phyloP scores from a whole-genome alignment of 2,113 vertebrate genomes.

The Nothoprocta pentlandii region DNA sequence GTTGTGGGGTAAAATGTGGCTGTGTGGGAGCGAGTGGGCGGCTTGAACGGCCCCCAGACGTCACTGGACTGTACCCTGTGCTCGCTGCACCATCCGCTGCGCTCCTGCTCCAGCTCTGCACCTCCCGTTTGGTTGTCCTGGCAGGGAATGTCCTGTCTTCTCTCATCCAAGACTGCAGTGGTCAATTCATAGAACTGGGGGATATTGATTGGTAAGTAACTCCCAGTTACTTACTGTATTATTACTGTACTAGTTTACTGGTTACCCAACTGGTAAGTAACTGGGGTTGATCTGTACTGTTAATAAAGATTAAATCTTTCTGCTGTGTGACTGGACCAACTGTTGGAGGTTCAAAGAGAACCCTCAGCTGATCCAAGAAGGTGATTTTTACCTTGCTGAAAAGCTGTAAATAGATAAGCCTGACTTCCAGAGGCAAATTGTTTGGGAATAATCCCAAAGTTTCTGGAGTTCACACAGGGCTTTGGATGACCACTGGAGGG shows the following conservation, averaged over 20 bases:
- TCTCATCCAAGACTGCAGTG: neutral
- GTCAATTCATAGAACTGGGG: neutral
- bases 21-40: neutral
- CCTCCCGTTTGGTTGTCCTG: too few relatives aligned
- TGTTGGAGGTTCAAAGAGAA: neutral
- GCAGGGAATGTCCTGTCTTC: neutral
- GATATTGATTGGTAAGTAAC: neutral
- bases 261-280: too few relatives aligned
- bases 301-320: neutral
- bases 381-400: neutral
- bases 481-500: neutral
- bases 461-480: rapidly evolving
- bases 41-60: too few relatives aligned
- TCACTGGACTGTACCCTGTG: neutral
- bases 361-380: rapidly evolving
- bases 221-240: too few relatives aligned
- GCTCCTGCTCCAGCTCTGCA: neutral
- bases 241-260: too few relatives aligned
- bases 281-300: neutral
- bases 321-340: too few relatives aligned
- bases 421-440: neutral
- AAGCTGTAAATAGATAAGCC: neutral
- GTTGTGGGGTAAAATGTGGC: neutral
- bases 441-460: neutral
- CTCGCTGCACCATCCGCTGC: too few relatives aligned